These are phyloP conservation scores for Desmophyllum pertusum DNA, from an alignment of 92 coral and sea anemone species.

Conservation along the genomic window DNA sequence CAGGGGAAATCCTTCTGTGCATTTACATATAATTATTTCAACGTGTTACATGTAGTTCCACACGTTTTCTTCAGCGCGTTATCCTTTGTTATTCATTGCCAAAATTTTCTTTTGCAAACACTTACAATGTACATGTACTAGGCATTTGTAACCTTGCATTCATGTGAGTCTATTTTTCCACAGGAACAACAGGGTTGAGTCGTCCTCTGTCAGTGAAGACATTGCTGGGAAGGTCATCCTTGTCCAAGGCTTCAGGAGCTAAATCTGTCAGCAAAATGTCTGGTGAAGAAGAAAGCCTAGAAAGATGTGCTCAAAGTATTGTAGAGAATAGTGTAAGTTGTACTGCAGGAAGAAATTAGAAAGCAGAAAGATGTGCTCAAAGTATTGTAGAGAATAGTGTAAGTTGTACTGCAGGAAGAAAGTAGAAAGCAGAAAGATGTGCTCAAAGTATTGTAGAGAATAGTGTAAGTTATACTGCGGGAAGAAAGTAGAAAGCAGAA, in stretches of 20 bases:
- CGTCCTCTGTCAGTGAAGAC: conserved; percentile 65
- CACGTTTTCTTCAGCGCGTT: no score
- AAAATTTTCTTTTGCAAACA: no score
- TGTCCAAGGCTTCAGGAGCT: conserved; percentile 52
- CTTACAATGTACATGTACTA: neutral
- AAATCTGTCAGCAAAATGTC: conserved; percentile 64
- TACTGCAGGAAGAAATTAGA: conserved; percentile 69
- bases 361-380: conserved; percentile 70
- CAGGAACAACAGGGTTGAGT: conserved; percentile 68
- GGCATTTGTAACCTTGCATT: no score
- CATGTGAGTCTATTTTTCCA: neutral
- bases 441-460: no score
- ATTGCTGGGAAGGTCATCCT: conserved; percentile 52
- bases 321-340: conserved; percentile 90
- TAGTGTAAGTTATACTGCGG: no score
- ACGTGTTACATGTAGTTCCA: no score
- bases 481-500: no score
- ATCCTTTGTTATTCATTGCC: no score
- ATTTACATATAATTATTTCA: no score
- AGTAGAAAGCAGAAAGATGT: no score
- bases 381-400: conserved; percentile 85
- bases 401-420: no score
- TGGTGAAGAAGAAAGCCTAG: conserved; percentile 75
- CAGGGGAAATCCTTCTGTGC: no score
- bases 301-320: conserved; percentile 75